phyloP scores from a whole-genome alignment of 2,888 invertebrate genomes.

The Acanthosoma haemorrhoidale region DNA sequence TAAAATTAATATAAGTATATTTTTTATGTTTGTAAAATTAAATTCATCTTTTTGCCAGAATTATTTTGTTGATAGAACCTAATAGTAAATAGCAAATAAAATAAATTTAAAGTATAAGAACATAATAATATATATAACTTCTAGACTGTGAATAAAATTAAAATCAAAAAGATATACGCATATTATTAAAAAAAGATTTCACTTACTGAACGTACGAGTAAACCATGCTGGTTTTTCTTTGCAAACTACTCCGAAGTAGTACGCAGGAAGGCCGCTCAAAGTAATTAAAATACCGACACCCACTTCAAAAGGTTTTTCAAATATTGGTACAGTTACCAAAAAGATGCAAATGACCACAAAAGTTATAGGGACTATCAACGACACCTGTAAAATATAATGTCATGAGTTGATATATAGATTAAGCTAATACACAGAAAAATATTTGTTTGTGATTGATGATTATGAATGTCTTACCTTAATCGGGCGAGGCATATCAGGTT shows the following conservation, averaged over 20 bases:
- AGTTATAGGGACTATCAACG: constrained; percentile 65
- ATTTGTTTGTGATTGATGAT: too few relatives aligned
- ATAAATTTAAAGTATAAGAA: constrained; percentile 34
- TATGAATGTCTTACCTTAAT: constrained; percentile 60
- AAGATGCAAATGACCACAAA: constrained; percentile 74
- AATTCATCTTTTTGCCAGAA: too few relatives aligned
- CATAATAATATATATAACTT: too few relatives aligned
- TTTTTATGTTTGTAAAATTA: too few relatives aligned
- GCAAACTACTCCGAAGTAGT: constrained; percentile 65
- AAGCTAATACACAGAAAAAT: background rate
- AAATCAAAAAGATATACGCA: background rate
- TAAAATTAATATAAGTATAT: too few relatives aligned
- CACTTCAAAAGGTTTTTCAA: constrained; percentile 73
- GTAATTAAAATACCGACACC: constrained; percentile 73
- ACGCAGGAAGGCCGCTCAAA: constrained; percentile 75
- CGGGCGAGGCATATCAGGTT: constrained; percentile 72
- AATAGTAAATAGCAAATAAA: too few relatives aligned
- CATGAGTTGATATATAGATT: background rate
- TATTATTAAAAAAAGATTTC: background rate
- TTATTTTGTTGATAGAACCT: too few relatives aligned
- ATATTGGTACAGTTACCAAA: constrained; percentile 70
- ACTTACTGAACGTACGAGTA: constrained; percentile 57
- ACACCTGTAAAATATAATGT: constrained; percentile 53
- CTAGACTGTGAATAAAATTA: constrained; percentile 38
- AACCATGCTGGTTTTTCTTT: constrained; percentile 60